These are phyloP conservation scores for Eurystomus glaucurus DNA, from an alignment of 2,797 vertebrate species.

Conservation along the genomic window DNA sequence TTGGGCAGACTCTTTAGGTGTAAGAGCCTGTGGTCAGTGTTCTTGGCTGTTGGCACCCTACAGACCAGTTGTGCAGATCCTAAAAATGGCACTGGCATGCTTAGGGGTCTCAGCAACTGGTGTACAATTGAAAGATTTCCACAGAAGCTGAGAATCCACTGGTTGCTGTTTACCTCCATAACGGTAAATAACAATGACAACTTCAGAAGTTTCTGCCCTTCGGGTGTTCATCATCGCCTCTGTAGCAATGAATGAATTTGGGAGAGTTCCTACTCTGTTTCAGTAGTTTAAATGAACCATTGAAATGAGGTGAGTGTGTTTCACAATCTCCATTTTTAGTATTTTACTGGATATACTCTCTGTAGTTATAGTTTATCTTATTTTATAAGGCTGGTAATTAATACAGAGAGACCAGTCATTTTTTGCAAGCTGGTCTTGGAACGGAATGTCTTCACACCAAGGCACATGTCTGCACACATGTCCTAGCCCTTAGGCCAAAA, in stretches of 20 bases:
- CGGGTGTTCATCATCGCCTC: background rate
- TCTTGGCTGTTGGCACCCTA: background rate
- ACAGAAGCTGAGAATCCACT: background rate
- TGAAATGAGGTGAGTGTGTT: background rate
- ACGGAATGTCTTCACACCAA: background rate
- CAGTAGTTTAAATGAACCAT: background rate
- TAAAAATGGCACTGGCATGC: background rate
- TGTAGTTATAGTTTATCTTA: background rate
- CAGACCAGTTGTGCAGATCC: background rate
- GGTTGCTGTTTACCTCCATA: background rate
- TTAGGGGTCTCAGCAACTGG: background rate
- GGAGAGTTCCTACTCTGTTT: background rate
- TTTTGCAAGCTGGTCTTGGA: background rate
- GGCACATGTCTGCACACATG: accelerated
- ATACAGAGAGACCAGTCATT: background rate
- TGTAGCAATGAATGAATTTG: background rate
- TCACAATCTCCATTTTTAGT: background rate
- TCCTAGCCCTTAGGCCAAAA: background rate
- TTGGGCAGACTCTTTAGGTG: background rate
- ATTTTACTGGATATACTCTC: background rate
- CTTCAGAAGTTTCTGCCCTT: background rate
- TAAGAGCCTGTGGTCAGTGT: background rate
- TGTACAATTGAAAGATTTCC: background rate
- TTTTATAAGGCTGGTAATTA: background rate
- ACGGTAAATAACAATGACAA: background rate